A percentile compares a stretch with the other conserved stretches of the same genome.
Conservation (phyloP, 2,888 invertebrate genomes). For the Diogma glabrata region DNA sequence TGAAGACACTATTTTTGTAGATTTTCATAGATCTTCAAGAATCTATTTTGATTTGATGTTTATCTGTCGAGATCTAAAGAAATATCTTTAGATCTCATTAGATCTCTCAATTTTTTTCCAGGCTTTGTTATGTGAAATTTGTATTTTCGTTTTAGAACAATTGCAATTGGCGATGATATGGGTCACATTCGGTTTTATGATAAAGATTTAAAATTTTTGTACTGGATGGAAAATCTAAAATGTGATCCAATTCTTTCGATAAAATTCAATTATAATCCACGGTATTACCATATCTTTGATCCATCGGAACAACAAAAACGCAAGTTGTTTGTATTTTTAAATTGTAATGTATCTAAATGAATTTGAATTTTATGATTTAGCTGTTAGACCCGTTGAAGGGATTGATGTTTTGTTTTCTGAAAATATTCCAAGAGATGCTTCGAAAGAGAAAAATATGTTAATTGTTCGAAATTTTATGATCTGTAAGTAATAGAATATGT, state of each 20-base stretch:
- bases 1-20: too few species aligned
- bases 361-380: not conserved
- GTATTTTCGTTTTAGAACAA: conserved; percentile 32
- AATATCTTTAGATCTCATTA: too few species aligned
- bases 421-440: conserved; percentile 40
- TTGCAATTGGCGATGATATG: conserved; percentile 42
- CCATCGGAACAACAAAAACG: not conserved
- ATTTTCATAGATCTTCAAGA: too few species aligned
- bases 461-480: conserved; percentile 44
- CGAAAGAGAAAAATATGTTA: conserved; percentile 38
- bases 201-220: conserved; percentile 42
- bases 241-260: not conserved
- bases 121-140: too few species aligned
- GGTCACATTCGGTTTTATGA: conserved; percentile 51
- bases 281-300: not conserved
- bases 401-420: conserved; percentile 11
- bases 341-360: not conserved
- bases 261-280: not conserved
- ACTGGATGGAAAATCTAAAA: conserved; percentile 25
- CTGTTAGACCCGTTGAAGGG: not conserved
- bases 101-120: too few species aligned
- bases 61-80: too few species aligned
- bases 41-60: too few species aligned
- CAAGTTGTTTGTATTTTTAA: not conserved
- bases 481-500: too few species aligned